Evolutionary conservation across 1,140 invertebrate genomes (phyloP).

Genomic region (Stegodyphus mimosarum): DNA sequence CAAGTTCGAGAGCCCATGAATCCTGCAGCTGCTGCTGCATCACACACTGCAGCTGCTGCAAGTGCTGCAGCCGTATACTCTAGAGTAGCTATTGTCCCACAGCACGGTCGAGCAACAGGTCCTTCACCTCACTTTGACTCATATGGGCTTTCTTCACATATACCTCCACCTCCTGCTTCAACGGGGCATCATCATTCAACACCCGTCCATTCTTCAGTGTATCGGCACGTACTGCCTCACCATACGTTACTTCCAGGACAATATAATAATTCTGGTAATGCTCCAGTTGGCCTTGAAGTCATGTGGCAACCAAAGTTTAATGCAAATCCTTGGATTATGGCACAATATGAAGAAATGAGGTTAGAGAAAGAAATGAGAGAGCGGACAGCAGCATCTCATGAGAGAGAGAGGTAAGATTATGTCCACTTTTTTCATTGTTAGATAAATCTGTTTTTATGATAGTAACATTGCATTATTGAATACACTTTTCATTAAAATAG

Average conservation of each 20-base stretch:
- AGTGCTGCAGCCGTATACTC: slow-evolving; percentile 29
- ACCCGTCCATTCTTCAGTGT: slow-evolving; percentile 42
- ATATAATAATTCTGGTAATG: slow-evolving; percentile 10
- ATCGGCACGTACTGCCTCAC: slow-evolving; percentile 45
- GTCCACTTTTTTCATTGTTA: no score
- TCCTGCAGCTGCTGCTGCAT: slow-evolving; percentile 12
- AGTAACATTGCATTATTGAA: no score
- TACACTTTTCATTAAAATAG: no score
- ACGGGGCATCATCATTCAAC: slow-evolving; percentile 10
- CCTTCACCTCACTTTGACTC: slow-evolving; percentile 32
- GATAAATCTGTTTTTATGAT: no score
- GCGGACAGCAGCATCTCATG: slow-evolving; percentile 65
- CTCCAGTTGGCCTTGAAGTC: slow-evolving; percentile 63
- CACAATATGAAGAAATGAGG: slow-evolving; percentile 65
- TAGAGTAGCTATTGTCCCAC: slow-evolving; percentile 6
- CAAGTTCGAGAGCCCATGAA: slow-evolving; percentile 38
- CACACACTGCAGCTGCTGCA: slow-evolving; percentile 29
- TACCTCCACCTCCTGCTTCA: slow-evolving; percentile 10
- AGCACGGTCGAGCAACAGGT: slow-evolving; percentile 3
- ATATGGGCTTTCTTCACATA: slow-evolving; percentile 24
- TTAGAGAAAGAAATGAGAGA: slow-evolving; percentile 60
- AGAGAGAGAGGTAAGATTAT: slow-evolving; percentile 64
- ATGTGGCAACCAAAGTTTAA: slow-evolving; percentile 69
- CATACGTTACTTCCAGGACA: slow-evolving; percentile 40
- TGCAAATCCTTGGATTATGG: slow-evolving; percentile 65